Evolutionary conservation across 2,888 invertebrate genomes (phyloP).

Genomic region (Diogma glabrata): DNA sequence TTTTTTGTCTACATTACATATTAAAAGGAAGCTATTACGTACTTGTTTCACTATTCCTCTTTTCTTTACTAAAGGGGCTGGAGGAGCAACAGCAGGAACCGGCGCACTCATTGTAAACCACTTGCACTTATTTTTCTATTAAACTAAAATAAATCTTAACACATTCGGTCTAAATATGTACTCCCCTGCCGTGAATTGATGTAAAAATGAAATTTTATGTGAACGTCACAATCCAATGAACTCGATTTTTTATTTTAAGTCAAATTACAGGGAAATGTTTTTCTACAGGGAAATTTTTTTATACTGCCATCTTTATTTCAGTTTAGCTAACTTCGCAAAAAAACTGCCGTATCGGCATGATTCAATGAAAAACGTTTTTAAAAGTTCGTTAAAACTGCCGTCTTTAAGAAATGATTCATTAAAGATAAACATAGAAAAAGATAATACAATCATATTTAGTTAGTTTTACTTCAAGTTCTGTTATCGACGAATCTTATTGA

Average conservation of each 20-base stretch:
- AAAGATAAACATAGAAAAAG: too few relatives aligned
- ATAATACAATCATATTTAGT: too few relatives aligned
- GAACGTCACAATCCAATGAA: background rate
- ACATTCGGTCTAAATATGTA: constrained; percentile 4
- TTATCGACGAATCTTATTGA: too few relatives aligned
- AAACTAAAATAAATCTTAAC: constrained; percentile 11
- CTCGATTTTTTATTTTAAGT: background rate
- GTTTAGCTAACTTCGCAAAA: too few relatives aligned
- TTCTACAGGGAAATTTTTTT: constrained; percentile 7
- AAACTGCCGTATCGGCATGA: too few relatives aligned
- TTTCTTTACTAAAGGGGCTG: constrained; percentile 26
- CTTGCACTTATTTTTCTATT: constrained; percentile 19
- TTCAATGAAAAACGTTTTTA: too few relatives aligned
- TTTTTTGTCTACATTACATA: background rate
- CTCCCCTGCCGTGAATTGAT: constrained; percentile 2
- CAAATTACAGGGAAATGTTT: background rate
- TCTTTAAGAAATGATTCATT: too few relatives aligned
- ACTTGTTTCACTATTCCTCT: constrained; percentile 36
- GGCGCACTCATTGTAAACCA: constrained; percentile 26
- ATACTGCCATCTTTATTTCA: background rate
- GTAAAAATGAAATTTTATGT: background rate
- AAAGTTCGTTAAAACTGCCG: too few relatives aligned
- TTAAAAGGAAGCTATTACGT: constrained; percentile 20
- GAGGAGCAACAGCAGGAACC: constrained; percentile 29
- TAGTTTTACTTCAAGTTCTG: too few relatives aligned